phyloP scores from a whole-genome alignment of 2,797 vertebrate genomes.

The Glossophaga mutica region DNA sequence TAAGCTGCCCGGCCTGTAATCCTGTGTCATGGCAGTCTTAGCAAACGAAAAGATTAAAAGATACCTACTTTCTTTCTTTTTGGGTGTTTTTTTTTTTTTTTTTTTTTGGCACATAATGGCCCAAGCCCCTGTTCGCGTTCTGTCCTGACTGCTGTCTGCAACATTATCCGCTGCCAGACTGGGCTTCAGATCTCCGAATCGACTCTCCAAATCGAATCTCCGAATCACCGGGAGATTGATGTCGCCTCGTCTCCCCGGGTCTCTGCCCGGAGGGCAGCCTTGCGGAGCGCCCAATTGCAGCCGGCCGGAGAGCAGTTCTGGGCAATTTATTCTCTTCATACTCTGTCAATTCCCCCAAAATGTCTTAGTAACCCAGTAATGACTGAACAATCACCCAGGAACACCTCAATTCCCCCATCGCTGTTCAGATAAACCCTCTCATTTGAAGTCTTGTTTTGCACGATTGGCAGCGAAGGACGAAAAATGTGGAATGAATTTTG shows the following conservation, averaged over 20 bases:
- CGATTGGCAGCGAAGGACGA: not conserved
- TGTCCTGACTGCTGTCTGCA: not conserved
- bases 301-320: not conserved
- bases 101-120: not conserved
- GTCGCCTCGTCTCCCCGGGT: not conserved
- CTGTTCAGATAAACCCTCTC: not conserved
- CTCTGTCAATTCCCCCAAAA: not conserved
- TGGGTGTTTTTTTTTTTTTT: not conserved
- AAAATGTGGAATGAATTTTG: not conserved
- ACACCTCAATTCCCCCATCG: not conserved
- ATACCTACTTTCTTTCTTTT: not conserved
- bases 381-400: not conserved
- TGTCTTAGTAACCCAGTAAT: not conserved
- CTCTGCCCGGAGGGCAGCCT: not conserved
- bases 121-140: not conserved
- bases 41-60: not conserved
- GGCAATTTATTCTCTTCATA: not conserved
- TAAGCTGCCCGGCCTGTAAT: not conserved
- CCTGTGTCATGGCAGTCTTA: not conserved
- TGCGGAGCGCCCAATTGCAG: not conserved
- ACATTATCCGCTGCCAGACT: not conserved
- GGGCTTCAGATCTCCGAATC: not conserved
- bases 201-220: too few relatives aligned
- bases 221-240: not conserved
- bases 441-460: not conserved